phyloP scores from a whole-genome alignment of 2,113 vertebrate species.

The Ciconia stormi region DNA sequence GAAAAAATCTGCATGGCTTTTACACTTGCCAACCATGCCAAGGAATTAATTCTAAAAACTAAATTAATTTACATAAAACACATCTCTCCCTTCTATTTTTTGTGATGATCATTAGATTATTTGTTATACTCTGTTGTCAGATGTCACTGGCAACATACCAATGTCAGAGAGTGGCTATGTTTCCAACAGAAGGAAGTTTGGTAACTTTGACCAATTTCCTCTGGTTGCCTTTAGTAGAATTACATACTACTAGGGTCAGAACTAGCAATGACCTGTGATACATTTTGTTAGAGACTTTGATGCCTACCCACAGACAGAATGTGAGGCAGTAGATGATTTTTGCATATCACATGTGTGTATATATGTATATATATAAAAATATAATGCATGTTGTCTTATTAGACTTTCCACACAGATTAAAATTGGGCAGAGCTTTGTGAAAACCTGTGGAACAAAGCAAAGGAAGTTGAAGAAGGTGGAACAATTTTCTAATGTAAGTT shows the following conservation, averaged over 20 bases:
- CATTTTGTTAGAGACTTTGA: background rate
- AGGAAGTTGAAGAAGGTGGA: background rate
- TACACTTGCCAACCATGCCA: background rate
- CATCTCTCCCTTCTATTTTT: background rate
- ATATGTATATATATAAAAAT: too few relatives aligned
- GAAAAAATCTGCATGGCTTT: background rate
- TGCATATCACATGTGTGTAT: background rate
- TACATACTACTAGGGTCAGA: background rate
- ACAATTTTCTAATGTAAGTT: background rate
- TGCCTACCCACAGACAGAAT: background rate
- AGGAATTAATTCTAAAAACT: conserved; percentile 7
- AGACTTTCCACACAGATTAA: background rate
- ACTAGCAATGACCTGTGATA: background rate
- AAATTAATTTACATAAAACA: conserved; percentile 17
- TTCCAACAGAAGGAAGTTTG: background rate
- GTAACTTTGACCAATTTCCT: background rate
- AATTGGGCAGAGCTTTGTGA: background rate
- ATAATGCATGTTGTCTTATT: background rate
- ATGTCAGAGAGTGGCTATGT: background rate
- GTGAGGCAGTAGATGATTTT: background rate
- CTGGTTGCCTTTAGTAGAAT: background rate
- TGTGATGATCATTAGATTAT: conserved; percentile 13
- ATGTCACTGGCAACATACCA: background rate
- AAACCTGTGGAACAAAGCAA: background rate
- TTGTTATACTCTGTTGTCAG: background rate